Base-by-base conservation (phyloP, 2,113 vertebrate species). In the Eurystomus gularis region DNA sequence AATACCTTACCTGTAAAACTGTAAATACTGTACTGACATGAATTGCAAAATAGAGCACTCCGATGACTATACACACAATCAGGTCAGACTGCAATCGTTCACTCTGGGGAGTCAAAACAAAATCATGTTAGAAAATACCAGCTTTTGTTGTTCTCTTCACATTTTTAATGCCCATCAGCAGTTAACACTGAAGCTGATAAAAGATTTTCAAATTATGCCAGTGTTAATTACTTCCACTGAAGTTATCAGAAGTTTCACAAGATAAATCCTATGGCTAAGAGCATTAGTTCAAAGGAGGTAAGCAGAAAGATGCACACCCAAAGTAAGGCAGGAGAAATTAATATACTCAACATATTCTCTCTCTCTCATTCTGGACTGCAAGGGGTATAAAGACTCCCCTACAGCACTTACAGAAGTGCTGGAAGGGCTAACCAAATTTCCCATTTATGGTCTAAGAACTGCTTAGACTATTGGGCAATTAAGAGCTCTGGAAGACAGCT, bases 21-120 rank as follows among this genome's bases (percentile, higher is more conserved):
- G 99, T 99, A 97, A 99, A 99, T 88, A 99, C 99, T 4, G 99
- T 99, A 98, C 99, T 99, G 96, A 99, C 99, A 2, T 99, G 99
- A 97, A 99, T 99, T 94, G 99, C 99, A 76, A 99, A 99, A 97
- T 99, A 99, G 83, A 99, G 98, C 75, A 99, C 99, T 68, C 99
- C 99, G 62, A 99, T 99, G 73, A 99, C 98, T 55, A 99, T 90
- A 88, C 99, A 99, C 51, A 99, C 99, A 23, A 99, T 99, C 92
- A 99, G 97, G 98, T 99, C 99, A 17, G 99, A 99, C 96, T 99
- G 99, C 49, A 99, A 97, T 44, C 99, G 98, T 90, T 99, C 99
- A 82, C 99, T 99, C 99, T 99, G 93, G 3, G 21, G 54, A 96
- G 69, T 17, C 68, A 94, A 96, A 96, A 82, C 68, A 68, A 95